Evolutionary conservation across 2,888 invertebrate species (phyloP).

Genomic region (Mesorhabditis belari): DNA sequence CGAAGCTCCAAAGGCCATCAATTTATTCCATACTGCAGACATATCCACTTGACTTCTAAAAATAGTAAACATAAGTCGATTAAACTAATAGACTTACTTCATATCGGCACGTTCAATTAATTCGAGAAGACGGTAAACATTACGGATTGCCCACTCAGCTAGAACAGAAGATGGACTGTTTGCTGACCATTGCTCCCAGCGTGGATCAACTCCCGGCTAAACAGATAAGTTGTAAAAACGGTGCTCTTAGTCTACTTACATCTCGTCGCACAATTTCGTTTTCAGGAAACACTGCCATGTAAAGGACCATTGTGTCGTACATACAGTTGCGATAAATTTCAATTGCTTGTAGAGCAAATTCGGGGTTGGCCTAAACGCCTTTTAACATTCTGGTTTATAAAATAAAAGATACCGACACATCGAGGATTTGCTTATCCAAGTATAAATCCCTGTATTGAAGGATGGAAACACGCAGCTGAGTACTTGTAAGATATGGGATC

Average conservation of each 20-base stretch:
- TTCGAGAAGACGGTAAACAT: constrained; percentile 40
- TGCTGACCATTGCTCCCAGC: constrained; percentile 50
- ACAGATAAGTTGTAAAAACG: constrained; percentile 4
- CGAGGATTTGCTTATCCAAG: constrained; percentile 44
- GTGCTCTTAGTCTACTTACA: constrained; percentile 19
- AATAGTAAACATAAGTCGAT: not conserved
- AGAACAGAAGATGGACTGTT: constrained; percentile 43
- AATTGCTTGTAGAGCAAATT: constrained; percentile 41
- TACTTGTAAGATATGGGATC: constrained; percentile 48
- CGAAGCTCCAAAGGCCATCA: constrained; percentile 47
- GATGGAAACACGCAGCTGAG: constrained; percentile 46
- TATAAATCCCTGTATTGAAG: constrained; percentile 50
- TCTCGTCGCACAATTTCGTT: constrained; percentile 37
- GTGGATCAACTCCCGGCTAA: constrained; percentile 37
- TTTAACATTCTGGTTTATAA: not conserved
- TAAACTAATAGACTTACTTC: constrained; percentile 16
- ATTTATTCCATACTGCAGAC: constrained; percentile 37
- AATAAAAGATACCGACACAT: constrained; percentile 29
- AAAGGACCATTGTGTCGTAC: constrained; percentile 51
- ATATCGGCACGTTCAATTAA: constrained; percentile 35
- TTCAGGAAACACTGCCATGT: constrained; percentile 51
- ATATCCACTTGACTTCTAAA: constrained; percentile 37
- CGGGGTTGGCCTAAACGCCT: constrained; percentile 33
- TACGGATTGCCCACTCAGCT: constrained; percentile 46
- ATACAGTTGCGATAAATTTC: constrained; percentile 49